A percentile compares a stretch with the other conserved stretches of the same genome.
Conservation (phyloP, 2,888 invertebrate species). For the Alsophila aescularia region DNA sequence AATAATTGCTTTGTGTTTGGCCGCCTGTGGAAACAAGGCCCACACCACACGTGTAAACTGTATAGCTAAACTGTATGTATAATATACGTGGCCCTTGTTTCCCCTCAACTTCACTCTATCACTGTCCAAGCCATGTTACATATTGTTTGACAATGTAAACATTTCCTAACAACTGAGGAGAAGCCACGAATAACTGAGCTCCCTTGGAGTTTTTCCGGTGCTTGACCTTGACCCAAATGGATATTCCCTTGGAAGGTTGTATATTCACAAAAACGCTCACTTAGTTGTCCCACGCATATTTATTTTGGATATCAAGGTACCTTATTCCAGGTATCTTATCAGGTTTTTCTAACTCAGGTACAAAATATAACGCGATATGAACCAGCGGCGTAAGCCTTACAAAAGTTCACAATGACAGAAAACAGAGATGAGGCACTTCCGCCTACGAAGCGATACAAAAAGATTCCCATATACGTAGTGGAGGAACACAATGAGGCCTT, state of each 20-base stretch:
- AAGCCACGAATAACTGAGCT: slow-evolving; percentile 50
- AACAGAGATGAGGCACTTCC: slow-evolving; percentile 32
- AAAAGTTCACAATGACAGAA: slow-evolving; percentile 40
- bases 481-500: slow-evolving; percentile 92
- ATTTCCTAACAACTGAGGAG: slow-evolving; percentile 56
- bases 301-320: background rate
- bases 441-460: slow-evolving; percentile 81
- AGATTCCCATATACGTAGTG: slow-evolving; percentile 90
- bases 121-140: slow-evolving; percentile 39
- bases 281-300: slow-evolving; percentile 14
- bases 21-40: background rate
- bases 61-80: too few species aligned
- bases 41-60: background rate
- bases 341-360: slow-evolving; percentile 18
- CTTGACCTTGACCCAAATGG: slow-evolving; percentile 63
- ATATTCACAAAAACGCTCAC: slow-evolving; percentile 38
- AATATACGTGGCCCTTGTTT: slow-evolving; percentile 29
- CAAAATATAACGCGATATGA: background rate
- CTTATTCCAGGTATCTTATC: background rate
- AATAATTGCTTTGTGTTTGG: too few species aligned
- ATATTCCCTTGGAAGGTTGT: slow-evolving; percentile 47
- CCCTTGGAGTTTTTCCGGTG: slow-evolving; percentile 51
- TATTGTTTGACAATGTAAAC: slow-evolving; percentile 44
- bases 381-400: background rate
- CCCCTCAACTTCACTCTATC: slow-evolving; percentile 28